Percentiles rank a stretch among this genome's conserved stretches.
phyloP scores from a whole-genome alignment of 2,888 invertebrate genomes.

The Cataglyphis rosenhaueri region DNA sequence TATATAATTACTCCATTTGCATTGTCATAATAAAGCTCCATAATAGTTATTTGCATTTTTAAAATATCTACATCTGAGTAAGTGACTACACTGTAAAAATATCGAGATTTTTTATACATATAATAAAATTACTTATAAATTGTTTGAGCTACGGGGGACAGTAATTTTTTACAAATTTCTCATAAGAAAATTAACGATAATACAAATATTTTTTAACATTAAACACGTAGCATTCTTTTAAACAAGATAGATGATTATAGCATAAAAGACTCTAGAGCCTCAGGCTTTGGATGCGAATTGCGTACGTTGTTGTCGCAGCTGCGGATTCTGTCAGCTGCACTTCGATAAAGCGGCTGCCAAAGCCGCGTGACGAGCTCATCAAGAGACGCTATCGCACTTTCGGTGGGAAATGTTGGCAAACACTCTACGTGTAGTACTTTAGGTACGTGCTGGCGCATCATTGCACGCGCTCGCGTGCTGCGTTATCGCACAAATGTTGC shows the following conservation, averaged over 20 bases:
- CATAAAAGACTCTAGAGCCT: neutral
- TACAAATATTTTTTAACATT: neutral
- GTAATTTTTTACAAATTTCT: neutral
- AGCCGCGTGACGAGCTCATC: slow-evolving; percentile 17
- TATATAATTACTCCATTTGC: no score
- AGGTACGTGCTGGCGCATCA: slow-evolving; percentile 32
- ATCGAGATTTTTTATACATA: no score
- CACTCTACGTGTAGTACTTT: slow-evolving; percentile 22
- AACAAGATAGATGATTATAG: neutral
- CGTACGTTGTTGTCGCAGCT: neutral
- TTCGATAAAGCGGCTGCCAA: neutral
- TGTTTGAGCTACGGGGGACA: no score
- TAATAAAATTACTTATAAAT: no score
- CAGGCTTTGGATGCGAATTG: neutral
- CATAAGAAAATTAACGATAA: neutral
- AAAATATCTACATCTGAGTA: neutral
- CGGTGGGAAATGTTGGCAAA: slow-evolving; percentile 29
- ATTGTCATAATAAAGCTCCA: neutral
- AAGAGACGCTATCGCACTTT: slow-evolving; percentile 1
- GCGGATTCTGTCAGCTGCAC: neutral
- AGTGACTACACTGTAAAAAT: no score
- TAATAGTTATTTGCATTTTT: neutral
- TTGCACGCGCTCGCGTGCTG: neutral
- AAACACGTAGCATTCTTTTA: neutral
- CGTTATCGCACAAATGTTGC: slow-evolving; percentile 23